Evolutionary conservation across 2,888 invertebrate species (phyloP).

Genomic region (Drosophila rubida): DNA sequence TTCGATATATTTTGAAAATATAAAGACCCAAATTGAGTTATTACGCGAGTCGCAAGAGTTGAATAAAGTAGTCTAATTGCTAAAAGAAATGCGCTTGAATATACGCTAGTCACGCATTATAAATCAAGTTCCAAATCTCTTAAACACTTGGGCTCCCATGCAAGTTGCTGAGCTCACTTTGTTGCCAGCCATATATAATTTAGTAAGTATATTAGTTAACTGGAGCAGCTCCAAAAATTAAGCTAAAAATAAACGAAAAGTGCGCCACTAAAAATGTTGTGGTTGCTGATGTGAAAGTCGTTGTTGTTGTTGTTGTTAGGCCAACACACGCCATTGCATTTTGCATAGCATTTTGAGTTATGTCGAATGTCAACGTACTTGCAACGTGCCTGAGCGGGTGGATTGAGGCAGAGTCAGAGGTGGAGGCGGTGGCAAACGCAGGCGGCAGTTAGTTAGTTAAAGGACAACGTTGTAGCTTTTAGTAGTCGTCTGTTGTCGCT

Average conservation of each 20-base stretch:
- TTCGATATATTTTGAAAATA: too few relatives aligned
- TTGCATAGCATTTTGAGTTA: conserved; percentile 76
- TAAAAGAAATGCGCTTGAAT: too few relatives aligned
- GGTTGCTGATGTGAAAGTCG: conserved; percentile 19
- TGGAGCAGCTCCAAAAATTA: conserved; percentile 15
- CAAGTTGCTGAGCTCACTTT: not conserved
- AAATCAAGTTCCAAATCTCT: not conserved
- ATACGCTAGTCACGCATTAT: not conserved
- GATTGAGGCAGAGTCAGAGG: not conserved
- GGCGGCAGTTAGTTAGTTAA: conserved; percentile 58
- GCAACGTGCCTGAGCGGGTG: conserved; percentile 38
- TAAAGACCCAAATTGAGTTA: not conserved
- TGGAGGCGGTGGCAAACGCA: not conserved
- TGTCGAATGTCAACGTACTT: conserved; percentile 78
- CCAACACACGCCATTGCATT: conserved; percentile 69
- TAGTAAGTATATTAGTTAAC: conserved; percentile 9
- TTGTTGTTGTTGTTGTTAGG: conserved; percentile 21
- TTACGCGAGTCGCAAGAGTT: not conserved
- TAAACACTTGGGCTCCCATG: not conserved
- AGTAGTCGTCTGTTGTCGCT: conserved; percentile 18
- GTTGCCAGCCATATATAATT: not conserved
- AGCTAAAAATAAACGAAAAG: conserved; percentile 43
- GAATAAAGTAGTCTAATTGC: not conserved
- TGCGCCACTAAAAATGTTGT: conserved; percentile 31
- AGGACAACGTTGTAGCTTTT: conserved; percentile 50